Evolutionary conservation across 2,113 vertebrate genomes (phyloP), one percentile per base, ranked within the genome.

Genomic region (Salvelinus alpinus): DNA sequence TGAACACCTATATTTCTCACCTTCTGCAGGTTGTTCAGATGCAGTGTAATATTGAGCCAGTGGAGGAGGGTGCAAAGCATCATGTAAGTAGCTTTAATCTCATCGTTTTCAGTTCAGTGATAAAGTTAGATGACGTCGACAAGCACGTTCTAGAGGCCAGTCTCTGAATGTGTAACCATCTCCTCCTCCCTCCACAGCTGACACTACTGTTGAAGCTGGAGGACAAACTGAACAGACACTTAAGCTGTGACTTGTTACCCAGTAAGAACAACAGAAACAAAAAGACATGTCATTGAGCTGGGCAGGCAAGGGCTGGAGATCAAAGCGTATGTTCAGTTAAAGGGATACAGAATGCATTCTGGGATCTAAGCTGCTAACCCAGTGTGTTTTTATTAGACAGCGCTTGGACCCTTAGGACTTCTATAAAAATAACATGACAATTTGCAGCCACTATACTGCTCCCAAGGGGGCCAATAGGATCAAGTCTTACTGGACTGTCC

Each of bases 201-300:
- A 98, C 97, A 0, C 92, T 99, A 87, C 92, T 99, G 87, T 93
- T 99, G 88, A 99, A 98, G 91, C 95, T 99, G 91, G 98, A 99
- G 87, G 98, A 99, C 92, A 99, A 99, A 88, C 86, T 99, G 90
- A 99, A 98, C 87, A 93, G 98, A 90, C 97, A 99, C 88, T 92
- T 99, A 90, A 99, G 96, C 95, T 99, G 98, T 91, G 98, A 98
- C 91, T 91, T 97, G 84, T 94, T 96, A 93, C 96, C 96, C 87
- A 94, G 91, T 92, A 88, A 88, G 88, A 65, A 13, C 71, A 74
- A 44, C 69, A 51, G 14, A 51, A 5, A 51, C 48, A 51, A 3
- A 51, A 11, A 51, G 3, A 51, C 48, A 16, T 51, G 48, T 51
- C 48, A 51, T 51, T 51, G 48, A 14, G 11, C 14, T 51, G 48